Conservation (phyloP, 2,888 invertebrate species). For the Hydrotaea cyrtoneurina region DNA sequence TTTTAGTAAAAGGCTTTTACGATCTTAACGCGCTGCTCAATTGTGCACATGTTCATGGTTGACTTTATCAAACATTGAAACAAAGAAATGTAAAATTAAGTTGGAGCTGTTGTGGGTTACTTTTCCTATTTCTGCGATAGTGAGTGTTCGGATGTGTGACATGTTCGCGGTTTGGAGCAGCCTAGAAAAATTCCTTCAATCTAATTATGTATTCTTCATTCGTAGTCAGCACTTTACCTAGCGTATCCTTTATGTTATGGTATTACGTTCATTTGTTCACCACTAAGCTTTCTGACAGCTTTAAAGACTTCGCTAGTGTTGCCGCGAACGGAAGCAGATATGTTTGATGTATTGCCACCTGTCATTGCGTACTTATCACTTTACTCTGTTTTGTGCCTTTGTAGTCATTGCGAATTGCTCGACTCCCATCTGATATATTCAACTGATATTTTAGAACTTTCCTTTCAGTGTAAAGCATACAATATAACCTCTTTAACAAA, state of each 20-base stretch:
- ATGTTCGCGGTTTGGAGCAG: neutral
- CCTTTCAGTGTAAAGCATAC: too few species aligned
- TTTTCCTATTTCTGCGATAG: neutral
- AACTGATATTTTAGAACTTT: too few species aligned
- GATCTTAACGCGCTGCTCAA: neutral
- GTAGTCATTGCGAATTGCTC: too few species aligned
- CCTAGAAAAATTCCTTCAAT: neutral
- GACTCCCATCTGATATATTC: too few species aligned
- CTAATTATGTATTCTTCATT: neutral
- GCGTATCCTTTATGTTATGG: conserved; percentile 7
- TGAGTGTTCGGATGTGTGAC: neutral
- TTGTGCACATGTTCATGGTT: neutral
- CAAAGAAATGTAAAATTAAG: too few species aligned
- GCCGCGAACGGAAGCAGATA: neutral
- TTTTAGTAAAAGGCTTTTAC: neutral
- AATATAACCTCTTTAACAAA: too few species aligned
- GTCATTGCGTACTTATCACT: too few species aligned
- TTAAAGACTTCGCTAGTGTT: neutral
- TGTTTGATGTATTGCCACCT: too few species aligned
- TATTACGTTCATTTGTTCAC: conserved; percentile 6
- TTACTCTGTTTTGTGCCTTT: too few species aligned
- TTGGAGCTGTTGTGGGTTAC: neutral
- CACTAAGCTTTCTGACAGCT: neutral
- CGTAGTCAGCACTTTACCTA: neutral
- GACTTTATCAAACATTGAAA: neutral